A percentile compares a stretch with the other conserved stretches of the same genome.
Conservation (phyloP, 23 tunicate genomes). For the Ciona savignyi region DNA sequence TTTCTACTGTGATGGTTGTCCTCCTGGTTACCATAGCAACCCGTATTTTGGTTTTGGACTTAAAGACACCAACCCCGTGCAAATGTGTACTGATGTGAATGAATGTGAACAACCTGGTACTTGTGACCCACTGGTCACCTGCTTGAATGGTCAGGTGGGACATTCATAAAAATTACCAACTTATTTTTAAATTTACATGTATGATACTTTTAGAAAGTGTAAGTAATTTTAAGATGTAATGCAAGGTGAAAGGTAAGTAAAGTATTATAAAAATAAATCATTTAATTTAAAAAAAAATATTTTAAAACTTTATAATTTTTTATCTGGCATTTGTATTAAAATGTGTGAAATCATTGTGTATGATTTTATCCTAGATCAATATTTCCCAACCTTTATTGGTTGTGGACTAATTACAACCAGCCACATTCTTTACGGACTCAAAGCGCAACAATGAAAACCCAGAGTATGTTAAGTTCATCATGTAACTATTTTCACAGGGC, state of each 20-base stretch:
- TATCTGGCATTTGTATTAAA: neutral
- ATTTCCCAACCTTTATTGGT: neutral
- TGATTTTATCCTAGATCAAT: neutral
- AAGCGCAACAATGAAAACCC: no score
- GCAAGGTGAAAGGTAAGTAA: neutral
- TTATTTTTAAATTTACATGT: neutral
- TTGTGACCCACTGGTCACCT: constrained; percentile 24
- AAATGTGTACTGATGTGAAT: constrained; percentile 16
- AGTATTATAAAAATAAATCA: no score
- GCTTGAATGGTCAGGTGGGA: constrained; percentile 25
- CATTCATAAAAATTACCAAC: no score
- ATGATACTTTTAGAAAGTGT: neutral
- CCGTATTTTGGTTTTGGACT: constrained; percentile 19
- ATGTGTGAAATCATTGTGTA: neutral
- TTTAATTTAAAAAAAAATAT: no score
- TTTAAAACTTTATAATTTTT: no score
- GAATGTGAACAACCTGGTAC: constrained; percentile 6
- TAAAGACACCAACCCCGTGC: constrained; percentile 8
- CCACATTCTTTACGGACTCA: no score
- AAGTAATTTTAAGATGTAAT: neutral
- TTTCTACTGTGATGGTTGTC: constrained; percentile 21
- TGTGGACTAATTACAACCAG: no score
- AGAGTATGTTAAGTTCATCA: neutral
- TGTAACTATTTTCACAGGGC: constrained; percentile 9
- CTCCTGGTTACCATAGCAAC: constrained; percentile 19